Evolutionary conservation across 2,113 vertebrate genomes (phyloP), one percentile per base, ranked within the genome.

Genomic region (Delphinus delphis): DNA sequence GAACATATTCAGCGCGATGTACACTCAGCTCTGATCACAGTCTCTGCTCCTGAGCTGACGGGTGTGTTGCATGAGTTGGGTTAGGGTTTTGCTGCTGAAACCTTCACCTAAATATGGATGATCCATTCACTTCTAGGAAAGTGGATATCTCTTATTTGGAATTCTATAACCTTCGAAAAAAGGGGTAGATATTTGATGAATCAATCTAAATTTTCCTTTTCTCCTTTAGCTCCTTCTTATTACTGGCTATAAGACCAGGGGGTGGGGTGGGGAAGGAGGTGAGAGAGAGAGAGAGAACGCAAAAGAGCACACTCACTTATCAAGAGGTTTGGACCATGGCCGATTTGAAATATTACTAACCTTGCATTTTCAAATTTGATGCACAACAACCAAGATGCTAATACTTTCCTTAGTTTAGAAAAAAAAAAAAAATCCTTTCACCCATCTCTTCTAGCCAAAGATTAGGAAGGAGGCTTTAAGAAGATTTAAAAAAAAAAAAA

Each of bases 391-490:
- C 98, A 99, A 99, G 99, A 99, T 99, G 99, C 99, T 99, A 99
- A 99, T 99, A 99, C 99, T 99, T 99, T 98, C 98, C 99, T 99
- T 99, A 99, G 99, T 99, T 99, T 99, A 99, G 98, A 98, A 98
- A 99, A 98, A 99, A 99, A 99, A 98, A 99, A 58, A 99, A 99
- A 99, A 99, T 99, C 99, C 99, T 99, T 99, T 99, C 99, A 99
- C 99, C 99, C 99, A 98, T 99, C 98, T 99, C 99, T 99, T 99
- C 99, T 99, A 99, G 99, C 99, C 96, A 99, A 99, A 99, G 99
- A 99, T 99, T 99, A 99, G 99, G 99, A 99, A 99, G 99, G 99
- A 99, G 98, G 99, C 99, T 99, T 99, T 99, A 99, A 99, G 99
- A 99, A 99, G 99, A 99, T 99, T 99, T 99, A 99, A 99, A 99